Evolutionary conservation across 2,113 vertebrate genomes (phyloP).

Genomic region (Corynorhinus townsendii): DNA sequence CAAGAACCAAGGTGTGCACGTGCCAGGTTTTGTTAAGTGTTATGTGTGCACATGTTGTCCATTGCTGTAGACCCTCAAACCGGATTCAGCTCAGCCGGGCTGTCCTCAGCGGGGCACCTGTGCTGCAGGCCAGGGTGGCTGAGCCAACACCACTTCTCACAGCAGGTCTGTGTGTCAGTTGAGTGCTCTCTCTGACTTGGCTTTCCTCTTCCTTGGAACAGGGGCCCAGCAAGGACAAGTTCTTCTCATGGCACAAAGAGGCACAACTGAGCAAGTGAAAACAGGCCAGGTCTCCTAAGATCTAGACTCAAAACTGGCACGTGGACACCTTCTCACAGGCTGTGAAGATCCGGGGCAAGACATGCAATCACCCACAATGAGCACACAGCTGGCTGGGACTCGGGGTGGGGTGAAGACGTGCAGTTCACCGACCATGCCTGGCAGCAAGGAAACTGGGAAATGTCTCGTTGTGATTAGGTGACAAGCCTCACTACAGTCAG

Average conservation of each 20-base stretch:
- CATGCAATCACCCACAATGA: accelerated
- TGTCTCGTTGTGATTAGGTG: no score
- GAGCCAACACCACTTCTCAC: neutral
- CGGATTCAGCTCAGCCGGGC: neutral
- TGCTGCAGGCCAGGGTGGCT: neutral
- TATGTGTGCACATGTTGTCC: neutral
- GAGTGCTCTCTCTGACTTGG: neutral
- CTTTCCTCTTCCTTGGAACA: neutral
- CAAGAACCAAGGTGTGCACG: neutral
- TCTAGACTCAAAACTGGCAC: neutral
- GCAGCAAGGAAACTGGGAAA: neutral
- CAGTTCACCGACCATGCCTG: neutral
- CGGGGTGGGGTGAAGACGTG: neutral
- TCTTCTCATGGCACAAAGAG: neutral
- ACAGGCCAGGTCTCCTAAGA: neutral
- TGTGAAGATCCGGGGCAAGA: neutral
- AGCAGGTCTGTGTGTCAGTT: neutral
- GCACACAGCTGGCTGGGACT: neutral
- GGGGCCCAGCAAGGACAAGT: neutral
- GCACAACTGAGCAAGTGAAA: neutral
- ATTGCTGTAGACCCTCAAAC: neutral
- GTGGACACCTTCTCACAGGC: neutral
- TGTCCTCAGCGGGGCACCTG: neutral
- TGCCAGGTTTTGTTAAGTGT: neutral
- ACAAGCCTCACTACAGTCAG: neutral